Evolutionary conservation across 1,140 invertebrate genomes (phyloP).

Genomic region (Hypsibius dujardini): DNA sequence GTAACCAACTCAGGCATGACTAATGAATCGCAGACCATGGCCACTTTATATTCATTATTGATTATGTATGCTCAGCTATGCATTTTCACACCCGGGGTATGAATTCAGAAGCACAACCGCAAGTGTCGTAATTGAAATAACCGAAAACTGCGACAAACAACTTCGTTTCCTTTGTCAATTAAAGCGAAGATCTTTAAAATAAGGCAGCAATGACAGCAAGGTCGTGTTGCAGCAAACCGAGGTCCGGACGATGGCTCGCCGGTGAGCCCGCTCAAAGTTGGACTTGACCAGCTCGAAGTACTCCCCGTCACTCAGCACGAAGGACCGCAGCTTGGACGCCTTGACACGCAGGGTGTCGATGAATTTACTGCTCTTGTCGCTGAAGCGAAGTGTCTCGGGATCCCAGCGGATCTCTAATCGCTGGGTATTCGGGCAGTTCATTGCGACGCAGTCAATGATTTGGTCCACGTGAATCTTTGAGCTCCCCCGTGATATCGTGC

Average conservation of each 20-base stretch:
- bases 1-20: too few relatives aligned
- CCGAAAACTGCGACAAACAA: too few relatives aligned
- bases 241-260: slow-evolving; percentile 82
- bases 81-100: too few relatives aligned
- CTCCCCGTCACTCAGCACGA: slow-evolving; percentile 81
- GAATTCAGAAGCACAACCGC: too few relatives aligned
- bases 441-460: slow-evolving; percentile 88
- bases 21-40: too few relatives aligned
- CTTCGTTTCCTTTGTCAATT: slow-evolving; percentile 44
- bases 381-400: slow-evolving; percentile 89
- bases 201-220: slow-evolving; percentile 69
- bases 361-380: slow-evolving; percentile 94
- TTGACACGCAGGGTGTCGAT: slow-evolving; percentile 75
- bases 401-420: slow-evolving; percentile 91
- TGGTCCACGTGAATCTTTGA: slow-evolving; percentile 65
- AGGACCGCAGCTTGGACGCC: slow-evolving; percentile 61
- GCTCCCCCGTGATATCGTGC: slow-evolving; percentile 31
- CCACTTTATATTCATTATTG: too few relatives aligned
- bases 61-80: too few relatives aligned
- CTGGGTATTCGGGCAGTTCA: slow-evolving; percentile 69
- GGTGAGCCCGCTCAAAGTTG: slow-evolving; percentile 93
- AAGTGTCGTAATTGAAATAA: too few relatives aligned
- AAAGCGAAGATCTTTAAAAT: slow-evolving; percentile 85
- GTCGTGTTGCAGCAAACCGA: slow-evolving; percentile 77
- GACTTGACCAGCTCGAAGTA: slow-evolving; percentile 99